phyloP scores from a whole-genome alignment of 2,888 invertebrate genomes.

The Cinara cedri region DNA sequence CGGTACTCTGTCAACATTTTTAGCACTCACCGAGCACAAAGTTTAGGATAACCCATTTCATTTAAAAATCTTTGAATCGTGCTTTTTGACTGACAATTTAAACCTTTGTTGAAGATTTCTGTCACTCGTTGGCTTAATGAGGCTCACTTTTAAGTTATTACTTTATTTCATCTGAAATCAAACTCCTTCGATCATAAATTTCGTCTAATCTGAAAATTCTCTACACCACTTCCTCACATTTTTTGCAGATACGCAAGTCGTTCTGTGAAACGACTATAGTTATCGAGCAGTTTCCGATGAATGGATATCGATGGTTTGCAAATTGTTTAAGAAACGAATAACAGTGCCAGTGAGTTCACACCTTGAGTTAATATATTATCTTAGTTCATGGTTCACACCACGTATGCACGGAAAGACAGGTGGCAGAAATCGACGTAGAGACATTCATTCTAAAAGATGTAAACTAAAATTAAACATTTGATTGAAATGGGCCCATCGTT shows the following conservation, averaged over 20 bases:
- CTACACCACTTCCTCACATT: conserved; percentile 11
- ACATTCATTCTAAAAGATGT: background rate
- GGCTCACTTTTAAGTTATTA: background rate
- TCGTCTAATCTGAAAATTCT: conserved; percentile 12
- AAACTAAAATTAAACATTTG: background rate
- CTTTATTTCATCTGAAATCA: background rate
- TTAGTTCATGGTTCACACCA: background rate
- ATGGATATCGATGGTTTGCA: conserved; percentile 13
- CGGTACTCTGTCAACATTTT: background rate
- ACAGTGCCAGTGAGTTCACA: too few relatives aligned
- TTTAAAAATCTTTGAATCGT: background rate
- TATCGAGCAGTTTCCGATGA: background rate
- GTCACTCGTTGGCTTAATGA: background rate
- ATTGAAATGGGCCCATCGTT: background rate
- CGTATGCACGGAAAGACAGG: background rate
- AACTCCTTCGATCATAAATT: background rate
- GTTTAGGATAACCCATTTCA: background rate
- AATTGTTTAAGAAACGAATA: too few relatives aligned
- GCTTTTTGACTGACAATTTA: background rate
- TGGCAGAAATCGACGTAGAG: background rate
- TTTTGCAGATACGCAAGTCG: background rate
- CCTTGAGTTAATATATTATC: background rate
- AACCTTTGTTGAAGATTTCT: background rate
- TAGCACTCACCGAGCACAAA: background rate
- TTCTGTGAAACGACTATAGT: too few relatives aligned